Base-by-base conservation (phyloP, 2,113 vertebrate genomes). In the Anas platyrhynchos region DNA sequence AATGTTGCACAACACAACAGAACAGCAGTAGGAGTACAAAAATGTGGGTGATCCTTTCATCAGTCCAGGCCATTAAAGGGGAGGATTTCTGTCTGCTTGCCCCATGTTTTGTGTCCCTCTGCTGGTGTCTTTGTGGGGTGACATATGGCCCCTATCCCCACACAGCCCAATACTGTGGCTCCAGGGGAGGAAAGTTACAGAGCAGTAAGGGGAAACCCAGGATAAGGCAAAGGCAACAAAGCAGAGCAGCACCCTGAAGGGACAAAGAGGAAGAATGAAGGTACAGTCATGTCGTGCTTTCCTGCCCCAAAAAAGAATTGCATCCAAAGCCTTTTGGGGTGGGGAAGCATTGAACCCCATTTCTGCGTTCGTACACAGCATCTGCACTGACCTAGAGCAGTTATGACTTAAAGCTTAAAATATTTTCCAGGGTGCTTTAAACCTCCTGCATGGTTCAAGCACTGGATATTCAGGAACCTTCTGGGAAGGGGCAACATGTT, bases 1-100 rank as follows among this genome's bases (percentile, higher is more conserved):
- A 99, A 99, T 99, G 99, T 99, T 99, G 99, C 99, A 99, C 98
- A 99, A 98, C 99, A 99, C 98, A 98, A 98, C 98, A 99, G 98
- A 98, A 99, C 98, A 99, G 99, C 99, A 99, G 98, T 99, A 98
- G 97, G 97, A 97, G 96, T 98, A 98, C 98, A 98, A 98, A 98
- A 97, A 98, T 92, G 97, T 97, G 94, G 95, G 95, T 97, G 98
- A 98, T 98, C 98, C 98, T 98, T 98, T 98, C 98, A 97, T 97
- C 95, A 89, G 84, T 94, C 97, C 46, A 2, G 79, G 96, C 46
- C 96, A 96, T 97, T 97, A 95, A 96, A 97, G 93, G 91, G 92
- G 72, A 66, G 25, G 43, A 26, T 5, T 59, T 85, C 77, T 90
- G 31, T 82, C 91, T 5, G 1, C 36, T 89, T 1, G 1, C 76